phyloP scores from a whole-genome alignment of 2,888 invertebrate genomes.

The Byasa hedistus region DNA sequence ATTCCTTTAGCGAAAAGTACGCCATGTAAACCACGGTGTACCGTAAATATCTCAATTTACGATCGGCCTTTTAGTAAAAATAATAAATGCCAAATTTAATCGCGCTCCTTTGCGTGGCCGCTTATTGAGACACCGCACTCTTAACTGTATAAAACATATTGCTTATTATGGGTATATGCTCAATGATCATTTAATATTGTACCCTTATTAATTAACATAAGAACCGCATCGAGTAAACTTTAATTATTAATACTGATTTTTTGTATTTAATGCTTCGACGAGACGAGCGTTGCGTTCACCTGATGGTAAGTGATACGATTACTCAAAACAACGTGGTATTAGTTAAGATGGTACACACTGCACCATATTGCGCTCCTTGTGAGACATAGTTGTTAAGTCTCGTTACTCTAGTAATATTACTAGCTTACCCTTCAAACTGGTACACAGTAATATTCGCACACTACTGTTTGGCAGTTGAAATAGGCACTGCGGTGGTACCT shows the following conservation, averaged over 20 bases:
- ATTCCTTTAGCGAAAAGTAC: constrained; percentile 18
- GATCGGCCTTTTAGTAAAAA: constrained; percentile 41
- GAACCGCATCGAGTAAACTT: background rate
- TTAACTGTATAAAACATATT: constrained; percentile 5
- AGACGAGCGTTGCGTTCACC: too few species aligned
- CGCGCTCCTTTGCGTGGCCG: constrained; percentile 41
- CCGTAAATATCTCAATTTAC: constrained; percentile 55
- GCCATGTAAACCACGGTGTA: constrained; percentile 44
- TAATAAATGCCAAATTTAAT: constrained; percentile 44
- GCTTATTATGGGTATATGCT: constrained; percentile 4
- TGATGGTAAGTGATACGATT: too few species aligned
- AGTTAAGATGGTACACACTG: too few species aligned
- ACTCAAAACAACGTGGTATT: too few species aligned
- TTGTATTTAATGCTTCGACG: too few species aligned
- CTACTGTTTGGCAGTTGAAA: too few species aligned
- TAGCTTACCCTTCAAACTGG: too few species aligned
- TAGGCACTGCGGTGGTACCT: too few species aligned
- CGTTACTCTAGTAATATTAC: too few species aligned
- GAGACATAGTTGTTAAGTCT: too few species aligned
- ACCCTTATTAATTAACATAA: background rate
- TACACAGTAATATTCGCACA: too few species aligned
- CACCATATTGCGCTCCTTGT: too few species aligned
- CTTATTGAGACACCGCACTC: constrained; percentile 24
- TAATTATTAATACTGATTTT: background rate
- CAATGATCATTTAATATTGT: constrained; percentile 8